Evolutionary conservation across 2,113 vertebrate species (phyloP).

Genomic region (Aplodontia rufa): DNA sequence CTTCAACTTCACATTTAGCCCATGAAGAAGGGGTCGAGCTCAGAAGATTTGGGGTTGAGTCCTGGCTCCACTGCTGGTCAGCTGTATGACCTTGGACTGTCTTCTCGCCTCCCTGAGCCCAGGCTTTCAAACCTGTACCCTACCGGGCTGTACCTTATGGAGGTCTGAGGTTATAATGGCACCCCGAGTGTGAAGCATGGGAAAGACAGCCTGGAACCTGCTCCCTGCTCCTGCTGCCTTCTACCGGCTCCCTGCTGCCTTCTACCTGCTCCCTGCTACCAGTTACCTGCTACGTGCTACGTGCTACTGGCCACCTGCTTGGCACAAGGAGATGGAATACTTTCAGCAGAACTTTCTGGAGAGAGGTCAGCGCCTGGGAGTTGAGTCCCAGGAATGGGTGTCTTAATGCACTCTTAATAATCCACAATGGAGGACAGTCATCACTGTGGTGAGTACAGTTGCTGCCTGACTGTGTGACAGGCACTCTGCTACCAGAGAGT

Average conservation of each 20-base stretch:
- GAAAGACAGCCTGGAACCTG: neutral
- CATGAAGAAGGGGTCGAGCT: neutral
- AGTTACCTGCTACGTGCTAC: too few relatives aligned
- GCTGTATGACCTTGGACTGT: neutral
- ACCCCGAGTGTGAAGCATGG: rapidly evolving
- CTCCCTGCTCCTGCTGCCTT: too few relatives aligned
- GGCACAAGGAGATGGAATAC: neutral
- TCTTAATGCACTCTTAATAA: too few relatives aligned
- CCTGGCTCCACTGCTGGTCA: neutral
- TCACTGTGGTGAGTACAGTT: rapidly evolving
- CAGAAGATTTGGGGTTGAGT: neutral
- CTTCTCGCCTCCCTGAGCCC: neutral
- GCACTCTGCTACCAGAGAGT: neutral
- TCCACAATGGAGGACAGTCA: rapidly evolving
- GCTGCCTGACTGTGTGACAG: neutral
- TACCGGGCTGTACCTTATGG: neutral
- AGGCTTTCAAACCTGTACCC: neutral
- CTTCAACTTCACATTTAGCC: neutral
- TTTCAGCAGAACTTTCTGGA: neutral
- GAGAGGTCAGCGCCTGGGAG: neutral
- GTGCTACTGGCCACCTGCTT: neutral
- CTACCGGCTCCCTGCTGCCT: too few relatives aligned
- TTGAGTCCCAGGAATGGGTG: neutral
- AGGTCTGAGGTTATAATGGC: neutral
- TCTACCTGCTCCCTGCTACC: too few relatives aligned